A percentile compares a stretch with the other conserved stretches of the same genome.
Evolutionary conservation across 2,797 vertebrate species (phyloP).

Genomic region (Microchirus variegatus): DNA sequence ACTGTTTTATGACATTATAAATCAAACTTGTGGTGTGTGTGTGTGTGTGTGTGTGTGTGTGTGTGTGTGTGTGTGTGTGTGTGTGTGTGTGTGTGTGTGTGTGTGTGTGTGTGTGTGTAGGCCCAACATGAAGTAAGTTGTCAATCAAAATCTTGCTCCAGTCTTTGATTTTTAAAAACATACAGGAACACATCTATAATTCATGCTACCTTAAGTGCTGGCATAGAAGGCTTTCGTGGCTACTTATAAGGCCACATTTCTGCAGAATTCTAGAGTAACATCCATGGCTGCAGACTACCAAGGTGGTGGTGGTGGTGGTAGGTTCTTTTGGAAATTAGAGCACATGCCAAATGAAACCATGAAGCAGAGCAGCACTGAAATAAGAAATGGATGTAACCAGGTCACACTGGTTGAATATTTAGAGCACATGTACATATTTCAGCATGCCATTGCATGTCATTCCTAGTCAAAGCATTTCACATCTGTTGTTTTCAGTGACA

Average conservation of each 20-base stretch:
- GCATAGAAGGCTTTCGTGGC: constrained; percentile 17
- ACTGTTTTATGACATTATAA: constrained; percentile 10
- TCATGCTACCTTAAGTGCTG: constrained; percentile 39
- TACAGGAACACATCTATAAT: constrained; percentile 41
- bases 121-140: background rate
- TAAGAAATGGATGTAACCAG: constrained; percentile 66
- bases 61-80: no score
- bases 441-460: constrained; percentile 59
- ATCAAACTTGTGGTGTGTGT: constrained; percentile 3
- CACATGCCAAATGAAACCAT: constrained; percentile 73
- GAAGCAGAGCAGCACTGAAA: constrained; percentile 69
- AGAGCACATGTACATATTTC: constrained; percentile 68
- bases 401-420: constrained; percentile 69
- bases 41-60: no score
- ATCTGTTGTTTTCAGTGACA: constrained; percentile 11
- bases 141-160: constrained; percentile 16
- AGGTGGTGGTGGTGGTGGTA: no score
- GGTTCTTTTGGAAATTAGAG: constrained; percentile 56
- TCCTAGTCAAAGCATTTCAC: constrained; percentile 58
- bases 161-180: constrained; percentile 35
- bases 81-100: no score
- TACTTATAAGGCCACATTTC: constrained; percentile 8
- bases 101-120: no score
- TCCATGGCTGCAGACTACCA: constrained; percentile 39
- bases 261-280: constrained; percentile 13